These are phyloP conservation scores for human (Homo sapiens) DNA, from an alignment of 2,113 vertebrate species.

Conservation along the genomic window GRCh38 chr5:129388001-129388500, in stretches of 20 bases:
- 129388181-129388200: neutral
- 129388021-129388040: neutral
- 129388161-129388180: neutral
- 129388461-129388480: neutral
- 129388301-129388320: constrained; percentile 19
- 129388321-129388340: neutral
- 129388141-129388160: neutral
- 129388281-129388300: constrained; percentile 45
- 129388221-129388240: neutral
- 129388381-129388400: constrained; percentile 14
- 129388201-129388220: neutral
- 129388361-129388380: constrained; percentile 35
- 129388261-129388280: constrained; percentile 42
- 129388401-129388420: neutral
- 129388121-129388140: neutral
- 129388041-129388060: neutral
- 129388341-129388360: constrained; percentile 12
- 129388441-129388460: neutral
- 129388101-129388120: neutral
- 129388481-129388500: neutral
- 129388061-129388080: neutral
- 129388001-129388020: neutral
- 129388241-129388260: constrained; percentile 35
- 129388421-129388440: neutral
- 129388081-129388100: neutral